Base-by-base conservation (phyloP, 2,888 invertebrate genomes). In the Mantis religiosa region DNA sequence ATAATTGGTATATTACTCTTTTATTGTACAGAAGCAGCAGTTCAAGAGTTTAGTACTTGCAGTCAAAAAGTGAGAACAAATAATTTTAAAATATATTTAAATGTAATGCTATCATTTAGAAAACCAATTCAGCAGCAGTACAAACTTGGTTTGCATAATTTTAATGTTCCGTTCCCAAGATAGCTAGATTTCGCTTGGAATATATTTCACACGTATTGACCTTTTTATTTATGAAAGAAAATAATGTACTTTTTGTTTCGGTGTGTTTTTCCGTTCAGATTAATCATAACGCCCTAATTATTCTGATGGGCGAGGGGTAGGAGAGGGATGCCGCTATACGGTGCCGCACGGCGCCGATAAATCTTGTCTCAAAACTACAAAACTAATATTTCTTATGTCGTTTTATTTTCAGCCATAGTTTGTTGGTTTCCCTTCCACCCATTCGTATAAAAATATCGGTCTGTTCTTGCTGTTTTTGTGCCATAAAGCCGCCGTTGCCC, bases 281-380 rank as follows among this genome's bases (percentile, higher is more conserved):
- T 86, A 81, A 86, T 86, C 82, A 87, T 82, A 87, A 82, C 34
- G 41, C 41, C 82, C 87, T 87, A 82, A 82, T 87, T 87, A 82
- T 87, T 54, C 34, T 87, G 41, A 82, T 87, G 82, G 30, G 28
- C n/a, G n/a, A n/a, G 28, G 25, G 54, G 25, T 3, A 71, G 54
- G 20, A 6, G 54, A 20, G 54, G 54, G 54, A 25, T 71, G 41
- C 82, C 41, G 87, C 41, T 81, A 34, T 82, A 30, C 82, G n/a
- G n/a, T 7, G 34, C 27, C 12, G 81, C 81, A 28, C n/a, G 82
- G 71, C 87, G 12, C 25, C 82, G n/a, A 87, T 87, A 87, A 82
- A 82, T 87, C 82, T 87, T 82, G n/a, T 47, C 41, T 81, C 41
- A 82, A 82, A 87, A 87, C 87, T 87, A 27, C n/a, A 82, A 82